These are phyloP conservation scores for Hozukius guyotensis DNA, from an alignment of 2,797 vertebrate species.

Conservation along the genomic window DNA sequence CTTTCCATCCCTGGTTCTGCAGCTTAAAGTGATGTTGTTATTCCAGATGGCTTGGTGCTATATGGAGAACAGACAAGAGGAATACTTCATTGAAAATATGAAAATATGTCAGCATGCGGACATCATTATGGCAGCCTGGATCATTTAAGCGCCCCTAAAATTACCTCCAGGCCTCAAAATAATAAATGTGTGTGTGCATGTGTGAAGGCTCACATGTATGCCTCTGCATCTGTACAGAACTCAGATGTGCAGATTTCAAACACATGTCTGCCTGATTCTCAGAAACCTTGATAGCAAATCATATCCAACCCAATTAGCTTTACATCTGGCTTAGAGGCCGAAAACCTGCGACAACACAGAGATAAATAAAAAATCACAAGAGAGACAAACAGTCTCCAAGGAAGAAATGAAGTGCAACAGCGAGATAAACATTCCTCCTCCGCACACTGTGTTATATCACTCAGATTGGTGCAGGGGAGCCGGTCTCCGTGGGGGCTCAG, in stretches of 20 bases:
- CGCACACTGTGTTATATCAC: constrained; percentile 55
- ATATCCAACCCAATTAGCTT: constrained; percentile 63
- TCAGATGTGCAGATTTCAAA: constrained; percentile 70
- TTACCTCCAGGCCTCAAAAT: constrained; percentile 65
- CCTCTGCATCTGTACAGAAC: constrained; percentile 41
- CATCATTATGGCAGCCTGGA: constrained; percentile 68
- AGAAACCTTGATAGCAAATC: constrained; percentile 54
- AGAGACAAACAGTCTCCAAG: constrained; percentile 40
- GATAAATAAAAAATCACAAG: constrained; percentile 35
- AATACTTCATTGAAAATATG: constrained; percentile 67
- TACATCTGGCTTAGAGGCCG: constrained; percentile 47
- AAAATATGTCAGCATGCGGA: constrained; percentile 72
- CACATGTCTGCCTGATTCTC: constrained; percentile 60
- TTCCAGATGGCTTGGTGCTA: constrained; percentile 66
- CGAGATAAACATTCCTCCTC: constrained; percentile 42
- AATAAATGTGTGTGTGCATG: constrained; percentile 53
- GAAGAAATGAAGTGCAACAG: constrained; percentile 16
- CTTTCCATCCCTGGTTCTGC: constrained; percentile 48
- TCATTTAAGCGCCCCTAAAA: constrained; percentile 68
- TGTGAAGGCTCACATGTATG: constrained; percentile 41
- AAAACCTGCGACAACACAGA: constrained; percentile 28
- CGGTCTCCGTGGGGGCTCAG: constrained; percentile 41
- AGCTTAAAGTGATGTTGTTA: constrained; percentile 58
- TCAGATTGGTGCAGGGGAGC: constrained; percentile 34
- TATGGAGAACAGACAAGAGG: constrained; percentile 55